A percentile compares a stretch with the other conserved stretches of the same genome.
These are phyloP conservation scores for Callosobruchus maculatus DNA, from an alignment of 2,888 invertebrate genomes.

Conservation along the genomic window DNA sequence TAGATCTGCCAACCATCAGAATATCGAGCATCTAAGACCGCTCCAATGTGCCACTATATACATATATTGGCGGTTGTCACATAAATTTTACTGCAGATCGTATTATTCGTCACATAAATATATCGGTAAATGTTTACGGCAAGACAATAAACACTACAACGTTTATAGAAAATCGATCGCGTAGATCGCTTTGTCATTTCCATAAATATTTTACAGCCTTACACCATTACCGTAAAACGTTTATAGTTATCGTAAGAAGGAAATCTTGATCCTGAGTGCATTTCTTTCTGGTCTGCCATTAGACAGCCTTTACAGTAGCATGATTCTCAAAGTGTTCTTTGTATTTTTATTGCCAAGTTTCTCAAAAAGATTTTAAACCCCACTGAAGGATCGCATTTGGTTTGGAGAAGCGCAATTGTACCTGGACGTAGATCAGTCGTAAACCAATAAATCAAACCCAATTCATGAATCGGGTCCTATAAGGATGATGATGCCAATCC, in stretches of 20 bases:
- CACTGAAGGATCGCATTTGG: too few relatives aligned
- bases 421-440: too few relatives aligned
- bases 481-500: too few relatives aligned
- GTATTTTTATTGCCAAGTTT: too few relatives aligned
- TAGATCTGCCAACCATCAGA: too few relatives aligned
- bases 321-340: too few relatives aligned
- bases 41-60: not conserved
- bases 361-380: too few relatives aligned
- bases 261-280: not conserved
- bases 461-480: too few relatives aligned
- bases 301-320: too few relatives aligned
- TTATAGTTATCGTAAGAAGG: not conserved
- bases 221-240: not conserved
- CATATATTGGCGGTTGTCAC: not conserved
- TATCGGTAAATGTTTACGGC: not conserved
- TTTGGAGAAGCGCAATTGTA: too few relatives aligned
- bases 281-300: not conserved
- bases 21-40: not conserved
- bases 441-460: too few relatives aligned
- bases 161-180: not conserved
- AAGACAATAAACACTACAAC: not conserved
- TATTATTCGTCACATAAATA: not conserved
- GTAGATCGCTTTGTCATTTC: not conserved
- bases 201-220: not conserved
- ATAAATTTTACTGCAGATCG: not conserved